Percentiles rank a stretch among this genome's conserved stretches.
These are phyloP conservation scores for Columba livia DNA, from an alignment of 2,113 vertebrate genomes.

Conservation along the genomic window DNA sequence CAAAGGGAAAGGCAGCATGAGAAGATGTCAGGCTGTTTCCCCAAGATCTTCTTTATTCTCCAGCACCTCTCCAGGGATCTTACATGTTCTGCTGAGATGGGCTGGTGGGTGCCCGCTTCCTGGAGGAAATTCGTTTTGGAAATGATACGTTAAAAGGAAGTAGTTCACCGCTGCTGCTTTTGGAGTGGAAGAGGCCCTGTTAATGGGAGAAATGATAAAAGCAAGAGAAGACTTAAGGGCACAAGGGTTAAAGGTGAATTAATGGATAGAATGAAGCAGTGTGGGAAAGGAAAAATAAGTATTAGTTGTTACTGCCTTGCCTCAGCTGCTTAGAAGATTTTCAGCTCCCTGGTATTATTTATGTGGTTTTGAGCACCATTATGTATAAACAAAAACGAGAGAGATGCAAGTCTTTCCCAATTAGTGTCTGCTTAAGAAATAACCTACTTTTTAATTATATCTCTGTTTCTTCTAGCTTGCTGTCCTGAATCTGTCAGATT, in stretches of 20 bases:
- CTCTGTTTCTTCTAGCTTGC: neutral
- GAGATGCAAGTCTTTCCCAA: neutral
- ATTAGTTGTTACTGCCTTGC: neutral
- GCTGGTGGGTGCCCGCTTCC: neutral
- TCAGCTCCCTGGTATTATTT: neutral
- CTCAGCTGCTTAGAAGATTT: neutral
- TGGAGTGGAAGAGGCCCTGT: neutral
- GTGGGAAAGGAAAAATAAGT: neutral
- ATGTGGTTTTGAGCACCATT: neutral
- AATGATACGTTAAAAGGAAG: neutral
- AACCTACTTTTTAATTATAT: neutral
- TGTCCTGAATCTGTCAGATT: constrained; percentile 2
- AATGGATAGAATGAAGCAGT: neutral
- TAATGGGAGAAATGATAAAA: constrained; percentile 19
- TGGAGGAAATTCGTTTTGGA: neutral
- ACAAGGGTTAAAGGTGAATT: neutral
- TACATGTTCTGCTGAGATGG: neutral
- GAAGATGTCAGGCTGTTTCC: neutral
- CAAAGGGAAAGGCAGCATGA: neutral
- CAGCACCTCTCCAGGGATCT: neutral
- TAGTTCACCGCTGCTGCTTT: neutral
- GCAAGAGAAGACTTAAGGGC: neutral
- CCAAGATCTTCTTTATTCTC: neutral
- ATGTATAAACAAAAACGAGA: accelerated
- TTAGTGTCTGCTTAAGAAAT: constrained; percentile 7